These are phyloP conservation scores for Mirounga angustirostris DNA, from an alignment of 2,113 vertebrate genomes.

Conservation along the genomic window DNA sequence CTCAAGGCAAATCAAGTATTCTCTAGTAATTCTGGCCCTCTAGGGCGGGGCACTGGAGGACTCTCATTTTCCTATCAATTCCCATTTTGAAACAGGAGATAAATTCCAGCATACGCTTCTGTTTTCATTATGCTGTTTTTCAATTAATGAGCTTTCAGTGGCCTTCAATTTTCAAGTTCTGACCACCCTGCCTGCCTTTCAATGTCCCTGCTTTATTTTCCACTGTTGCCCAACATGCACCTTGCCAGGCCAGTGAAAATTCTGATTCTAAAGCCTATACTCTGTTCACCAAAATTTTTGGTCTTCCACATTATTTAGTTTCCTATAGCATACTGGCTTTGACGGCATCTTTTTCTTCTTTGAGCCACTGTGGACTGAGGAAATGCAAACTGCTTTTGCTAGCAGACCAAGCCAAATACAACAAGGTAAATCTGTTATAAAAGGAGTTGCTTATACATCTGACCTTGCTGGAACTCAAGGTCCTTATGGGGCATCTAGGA, in stretches of 20 bases:
- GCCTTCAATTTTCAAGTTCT: conserved; percentile 19
- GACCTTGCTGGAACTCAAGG: conserved; percentile 8
- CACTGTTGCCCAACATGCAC: neutral
- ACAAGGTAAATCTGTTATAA: conserved; percentile 29
- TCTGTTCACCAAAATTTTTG: neutral
- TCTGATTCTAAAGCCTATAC: neutral
- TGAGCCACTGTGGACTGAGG: conserved; percentile 41
- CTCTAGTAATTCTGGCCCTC: neutral
- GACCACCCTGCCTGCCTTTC: neutral
- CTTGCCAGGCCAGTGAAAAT: neutral
- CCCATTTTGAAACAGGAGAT: conserved; percentile 33
- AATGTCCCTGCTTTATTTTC: neutral
- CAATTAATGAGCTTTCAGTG: neutral
- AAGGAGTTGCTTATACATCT: neutral
- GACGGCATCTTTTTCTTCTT: conserved; percentile 11
- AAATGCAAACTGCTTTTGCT: conserved; percentile 38
- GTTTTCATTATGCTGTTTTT: neutral
- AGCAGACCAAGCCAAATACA: conserved; percentile 43
- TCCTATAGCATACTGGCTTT: neutral
- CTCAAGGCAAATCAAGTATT: neutral
- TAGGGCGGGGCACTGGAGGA: neutral
- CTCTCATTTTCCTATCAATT: neutral
- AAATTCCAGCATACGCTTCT: neutral
- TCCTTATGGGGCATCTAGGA: neutral
- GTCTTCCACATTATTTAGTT: neutral